These are phyloP conservation scores for Mactromeris polynyma DNA, from an alignment of 2,888 invertebrate species.

Conservation along the genomic window DNA sequence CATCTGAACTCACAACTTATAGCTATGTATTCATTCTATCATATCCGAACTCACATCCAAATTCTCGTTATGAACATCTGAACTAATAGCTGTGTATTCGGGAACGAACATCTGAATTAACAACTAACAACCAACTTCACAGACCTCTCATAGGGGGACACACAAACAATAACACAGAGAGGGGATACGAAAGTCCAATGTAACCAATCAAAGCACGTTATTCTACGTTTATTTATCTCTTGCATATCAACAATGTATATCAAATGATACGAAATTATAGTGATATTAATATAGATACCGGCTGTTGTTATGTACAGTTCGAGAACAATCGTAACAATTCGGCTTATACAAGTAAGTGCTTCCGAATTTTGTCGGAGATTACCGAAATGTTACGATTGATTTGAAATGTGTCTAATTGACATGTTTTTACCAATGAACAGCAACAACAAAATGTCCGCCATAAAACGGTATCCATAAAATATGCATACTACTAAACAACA, in stretches of 20 bases:
- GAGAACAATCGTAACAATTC: not conserved
- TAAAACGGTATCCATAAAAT: not conserved
- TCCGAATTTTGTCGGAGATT: not conserved
- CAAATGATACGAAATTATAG: slow-evolving; percentile 8
- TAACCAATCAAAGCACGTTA: not conserved
- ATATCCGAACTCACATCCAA: too few species aligned
- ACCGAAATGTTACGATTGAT: not conserved
- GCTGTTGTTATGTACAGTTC: not conserved
- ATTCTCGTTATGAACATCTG: too few species aligned
- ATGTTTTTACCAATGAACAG: not conserved
- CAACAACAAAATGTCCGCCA: not conserved
- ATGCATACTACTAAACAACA: slow-evolving; percentile 9
- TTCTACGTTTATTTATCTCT: slow-evolving; percentile 31
- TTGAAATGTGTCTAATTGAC: not conserved
- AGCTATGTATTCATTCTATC: too few species aligned
- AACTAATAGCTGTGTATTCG: too few species aligned
- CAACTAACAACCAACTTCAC: too few species aligned
- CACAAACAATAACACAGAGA: too few species aligned
- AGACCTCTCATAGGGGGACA: too few species aligned
- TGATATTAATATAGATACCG: not conserved
- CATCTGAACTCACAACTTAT: too few species aligned
- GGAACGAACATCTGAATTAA: too few species aligned
- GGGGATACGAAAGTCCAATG: not conserved
- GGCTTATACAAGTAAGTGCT: not conserved
- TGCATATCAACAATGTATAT: slow-evolving; percentile 27